Evolutionary conservation across 2,888 invertebrate genomes (phyloP).

Genomic region (Amphipoea lucens): DNA sequence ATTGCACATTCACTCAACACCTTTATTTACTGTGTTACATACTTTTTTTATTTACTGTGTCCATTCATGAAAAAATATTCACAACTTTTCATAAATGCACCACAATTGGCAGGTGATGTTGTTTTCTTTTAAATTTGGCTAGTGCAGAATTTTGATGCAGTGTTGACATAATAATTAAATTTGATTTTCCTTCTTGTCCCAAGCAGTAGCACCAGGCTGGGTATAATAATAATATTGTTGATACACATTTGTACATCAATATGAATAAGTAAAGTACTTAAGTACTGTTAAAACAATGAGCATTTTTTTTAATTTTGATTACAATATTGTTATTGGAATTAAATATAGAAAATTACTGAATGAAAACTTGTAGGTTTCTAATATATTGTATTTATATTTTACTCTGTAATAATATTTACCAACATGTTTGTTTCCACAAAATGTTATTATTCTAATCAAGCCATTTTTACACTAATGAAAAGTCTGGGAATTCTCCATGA

Average conservation of each 20-base stretch:
- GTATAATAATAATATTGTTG: too few relatives aligned
- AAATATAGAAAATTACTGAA: background rate
- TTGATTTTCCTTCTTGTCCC: background rate
- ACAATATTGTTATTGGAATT: background rate
- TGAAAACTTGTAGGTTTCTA: background rate
- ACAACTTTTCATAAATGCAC: background rate
- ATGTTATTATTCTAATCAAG: background rate
- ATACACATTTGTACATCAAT: too few relatives aligned
- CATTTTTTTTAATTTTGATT: background rate
- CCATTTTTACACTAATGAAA: background rate
- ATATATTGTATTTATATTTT: background rate
- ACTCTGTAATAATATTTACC: background rate
- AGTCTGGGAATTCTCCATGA: background rate
- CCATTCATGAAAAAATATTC: too few relatives aligned
- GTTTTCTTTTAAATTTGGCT: background rate
- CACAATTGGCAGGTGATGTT: background rate
- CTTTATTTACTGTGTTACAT: too few relatives aligned
- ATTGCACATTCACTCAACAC: too few relatives aligned
- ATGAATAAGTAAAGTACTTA: too few relatives aligned
- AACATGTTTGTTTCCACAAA: background rate
- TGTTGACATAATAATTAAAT: too few relatives aligned
- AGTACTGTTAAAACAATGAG: background rate
- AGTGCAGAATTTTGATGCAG: background rate
- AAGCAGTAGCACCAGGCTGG: background rate
- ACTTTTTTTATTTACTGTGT: too few relatives aligned